Base-by-base conservation (phyloP, 2,113 vertebrate genomes). In the Choloepus hoffmanni region DNA sequence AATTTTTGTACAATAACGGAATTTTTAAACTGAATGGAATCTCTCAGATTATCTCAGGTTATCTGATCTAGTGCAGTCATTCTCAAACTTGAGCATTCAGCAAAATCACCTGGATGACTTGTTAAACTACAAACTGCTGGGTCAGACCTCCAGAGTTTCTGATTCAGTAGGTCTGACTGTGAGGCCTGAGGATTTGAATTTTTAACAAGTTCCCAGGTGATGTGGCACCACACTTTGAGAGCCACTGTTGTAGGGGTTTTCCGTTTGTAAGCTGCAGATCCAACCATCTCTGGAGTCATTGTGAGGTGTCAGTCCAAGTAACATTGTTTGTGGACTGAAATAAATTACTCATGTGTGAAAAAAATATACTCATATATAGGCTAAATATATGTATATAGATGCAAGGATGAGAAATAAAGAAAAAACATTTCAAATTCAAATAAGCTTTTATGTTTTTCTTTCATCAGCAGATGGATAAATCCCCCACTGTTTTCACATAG, bases 401-500 rank as follows among this genome's bases (percentile, higher is more conserved):
- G 21, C 4, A 9, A 40, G 16, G 14, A n/a, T 72, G 43, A 74
- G 60, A 30, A 76, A 7, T 70, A 53, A 81, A 90, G 62, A 85
- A 60, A 90, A 68, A 85, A 60, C 68, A 14, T 79, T 87, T 84
- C 55, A 45, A 95, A 23, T 58, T 89, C 65, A 92, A 28, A 23
- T 84, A 19, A 16, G 4, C 16, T 62, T 82, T 13, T 65, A 11
- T 40, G 73, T 5, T 79, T 93, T 91, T 82, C n/a, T 77, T 40
- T 65, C 24, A 53, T 55, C 16, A 18, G 60, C 70, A 50, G 43
- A 58, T 74, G 11, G 23, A 0, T 62, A 53, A 95, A 62, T 30
- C 28, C 23, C 40, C 16, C 3, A n/a, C 28, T 73, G 12, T 68
- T 89, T 88, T 43, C 43, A 23, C 23, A 1, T 40, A 73, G 12